A percentile compares a stretch with the other conserved stretches of the same genome.
Evolutionary conservation across 2,888 invertebrate species (phyloP).

Genomic region (Proisotoma minuta): DNA sequence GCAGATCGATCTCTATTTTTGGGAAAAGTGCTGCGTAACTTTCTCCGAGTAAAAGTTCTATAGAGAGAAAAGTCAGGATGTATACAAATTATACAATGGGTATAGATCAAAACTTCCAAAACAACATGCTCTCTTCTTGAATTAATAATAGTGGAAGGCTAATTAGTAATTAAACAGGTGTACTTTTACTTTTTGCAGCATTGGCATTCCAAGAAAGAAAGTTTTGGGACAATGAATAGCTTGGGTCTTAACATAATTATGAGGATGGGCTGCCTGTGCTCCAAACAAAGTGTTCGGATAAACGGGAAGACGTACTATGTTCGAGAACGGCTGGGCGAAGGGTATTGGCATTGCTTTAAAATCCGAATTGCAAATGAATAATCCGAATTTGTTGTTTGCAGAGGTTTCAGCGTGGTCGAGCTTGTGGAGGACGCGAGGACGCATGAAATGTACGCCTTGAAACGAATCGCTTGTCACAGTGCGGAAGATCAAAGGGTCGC

Average conservation of each 20-base stretch:
- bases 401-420: constrained; percentile 76
- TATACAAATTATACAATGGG: too few species aligned
- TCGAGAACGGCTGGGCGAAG: constrained; percentile 54
- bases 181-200: background rate
- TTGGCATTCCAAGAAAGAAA: background rate
- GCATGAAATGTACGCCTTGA: constrained; percentile 67
- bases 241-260: constrained; percentile 65
- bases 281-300: constrained; percentile 65
- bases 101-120: too few species aligned
- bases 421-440: constrained; percentile 65
- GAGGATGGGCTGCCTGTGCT: constrained; percentile 71
- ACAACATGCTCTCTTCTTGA: too few species aligned
- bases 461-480: constrained; percentile 71
- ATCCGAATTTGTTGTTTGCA: constrained; percentile 51
- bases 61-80: too few species aligned
- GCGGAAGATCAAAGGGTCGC: constrained; percentile 63
- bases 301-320: constrained; percentile 67
- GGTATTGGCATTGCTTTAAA: constrained; percentile 49
- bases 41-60: too few species aligned
- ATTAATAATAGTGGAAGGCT: too few species aligned
- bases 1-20: too few species aligned
- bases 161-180: too few species aligned
- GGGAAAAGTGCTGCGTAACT: too few species aligned
- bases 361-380: background rate
- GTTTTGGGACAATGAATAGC: constrained; percentile 63